Evolutionary conservation across 2,888 invertebrate species (phyloP), one percentile per base, ranked within the genome.

Genomic region (Limulus polyphemus): DNA sequence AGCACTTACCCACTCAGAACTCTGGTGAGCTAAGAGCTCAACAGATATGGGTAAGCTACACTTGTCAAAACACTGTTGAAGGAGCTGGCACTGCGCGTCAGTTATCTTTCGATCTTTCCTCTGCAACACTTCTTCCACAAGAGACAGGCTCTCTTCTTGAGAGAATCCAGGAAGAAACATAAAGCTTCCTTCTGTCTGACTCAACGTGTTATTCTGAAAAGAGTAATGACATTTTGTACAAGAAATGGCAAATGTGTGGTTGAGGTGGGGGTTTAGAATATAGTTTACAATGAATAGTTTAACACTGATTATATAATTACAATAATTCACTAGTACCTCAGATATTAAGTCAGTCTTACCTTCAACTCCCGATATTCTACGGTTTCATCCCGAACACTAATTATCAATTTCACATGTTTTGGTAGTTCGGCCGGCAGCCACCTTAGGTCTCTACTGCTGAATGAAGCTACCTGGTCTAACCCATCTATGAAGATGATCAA

Each of bases 391-490:
- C 83, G 81, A 69, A 84, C 83, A 10, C 88, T 87, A 70, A 89
- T 77, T 63, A 91, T 83, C 71, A 91, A 77, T 77, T 88, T 88
- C 58, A 87, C 84, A 73, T 86, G 83, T 61, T 82, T 81, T 7
- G 88, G 88, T 67, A 90, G 78, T 57, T 82, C 81, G 59, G 80
- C 79, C 10, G 90, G 89, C 69, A 91, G 79, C 91, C 91, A 91
- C 65, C 83, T 79, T 50, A 87, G 79, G 65, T 82, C 82, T 16
- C 81, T 79, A 64, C 83, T 79, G 59, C 84, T 83, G 72, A 77
- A 72, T 17, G 72, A 71, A 59, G 72, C 68, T 62, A 83, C 79
- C 73, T 84, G 83, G 73, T 87, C 86, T 55, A 90, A 79, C 0
- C 88, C 89, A 73, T 90, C 90, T 68, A 91, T 81, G 58, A 88